Evolutionary conservation across 2,113 vertebrate species (phyloP).

Genomic region (Dicentrarchus labrax): DNA sequence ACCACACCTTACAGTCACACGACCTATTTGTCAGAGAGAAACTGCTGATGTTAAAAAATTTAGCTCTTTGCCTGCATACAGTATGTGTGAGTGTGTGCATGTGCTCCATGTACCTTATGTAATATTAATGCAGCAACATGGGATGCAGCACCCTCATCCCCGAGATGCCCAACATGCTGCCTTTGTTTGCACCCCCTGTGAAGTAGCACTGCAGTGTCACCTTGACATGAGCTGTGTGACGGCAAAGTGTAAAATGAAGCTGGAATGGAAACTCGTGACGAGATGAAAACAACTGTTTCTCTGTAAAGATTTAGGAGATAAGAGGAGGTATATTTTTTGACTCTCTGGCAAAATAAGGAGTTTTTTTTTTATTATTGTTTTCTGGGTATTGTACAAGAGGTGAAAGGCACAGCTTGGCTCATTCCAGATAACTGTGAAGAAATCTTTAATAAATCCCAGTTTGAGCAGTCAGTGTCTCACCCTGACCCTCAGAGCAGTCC

Average conservation of each 20-base stretch:
- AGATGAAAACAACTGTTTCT: constrained; percentile 13
- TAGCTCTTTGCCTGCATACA: constrained; percentile 13
- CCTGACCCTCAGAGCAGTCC: constrained; percentile 14
- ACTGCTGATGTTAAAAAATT: constrained; percentile 52
- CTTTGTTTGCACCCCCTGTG: constrained; percentile 36
- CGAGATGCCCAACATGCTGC: constrained; percentile 9
- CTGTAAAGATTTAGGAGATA: constrained; percentile 4
- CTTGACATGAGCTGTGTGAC: constrained; percentile 43
- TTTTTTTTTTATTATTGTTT: constrained; percentile 18
- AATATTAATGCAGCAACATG: constrained; percentile 62
- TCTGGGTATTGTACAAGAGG: not conserved
- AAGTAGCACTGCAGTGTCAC: constrained; percentile 43
- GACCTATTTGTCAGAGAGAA: constrained; percentile 43
- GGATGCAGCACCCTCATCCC: constrained; percentile 30
- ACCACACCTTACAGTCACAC: constrained; percentile 25
- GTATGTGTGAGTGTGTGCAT: constrained; percentile 9
- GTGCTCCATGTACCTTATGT: constrained; percentile 32
- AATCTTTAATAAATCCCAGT: constrained; percentile 45
- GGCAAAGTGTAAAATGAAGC: constrained; percentile 59
- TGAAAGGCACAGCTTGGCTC: constrained; percentile 1
- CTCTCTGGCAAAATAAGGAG: not conserved
- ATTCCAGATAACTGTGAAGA: constrained; percentile 19
- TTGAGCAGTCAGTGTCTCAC: constrained; percentile 34
- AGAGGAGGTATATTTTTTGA: constrained; percentile 10
- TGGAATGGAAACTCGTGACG: constrained; percentile 43